phyloP scores from a whole-genome alignment of 2,888 invertebrate genomes.

The Sinhomidia bicolor region DNA sequence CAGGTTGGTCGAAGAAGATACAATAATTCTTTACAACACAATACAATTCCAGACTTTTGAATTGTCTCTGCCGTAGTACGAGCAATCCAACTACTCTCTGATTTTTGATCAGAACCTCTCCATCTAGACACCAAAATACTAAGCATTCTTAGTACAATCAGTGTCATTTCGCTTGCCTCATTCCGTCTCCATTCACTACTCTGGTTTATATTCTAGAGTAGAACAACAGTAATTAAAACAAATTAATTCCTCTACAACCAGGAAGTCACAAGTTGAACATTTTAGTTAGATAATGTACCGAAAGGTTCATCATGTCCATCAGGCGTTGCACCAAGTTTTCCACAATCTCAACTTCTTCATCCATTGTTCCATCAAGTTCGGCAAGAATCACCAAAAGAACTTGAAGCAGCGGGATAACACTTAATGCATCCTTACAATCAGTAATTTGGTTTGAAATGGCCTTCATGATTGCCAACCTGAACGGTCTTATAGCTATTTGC shows the following conservation, averaged over 20 bases:
- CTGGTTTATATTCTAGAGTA: constrained; percentile 69
- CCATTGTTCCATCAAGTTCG: constrained; percentile 78
- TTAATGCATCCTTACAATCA: constrained; percentile 75
- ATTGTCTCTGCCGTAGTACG: constrained; percentile 78
- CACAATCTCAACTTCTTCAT: constrained; percentile 77
- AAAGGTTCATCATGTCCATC: constrained; percentile 78
- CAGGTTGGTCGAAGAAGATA: constrained; percentile 78
- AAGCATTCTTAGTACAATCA: constrained; percentile 79
- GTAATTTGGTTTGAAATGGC: constrained; percentile 77
- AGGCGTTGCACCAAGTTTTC: constrained; percentile 76
- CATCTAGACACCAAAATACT: constrained; percentile 79
- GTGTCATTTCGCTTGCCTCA: constrained; percentile 77
- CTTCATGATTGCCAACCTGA: constrained; percentile 78
- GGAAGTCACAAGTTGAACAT: no score
- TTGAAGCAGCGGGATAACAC: constrained; percentile 79
- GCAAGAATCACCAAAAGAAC: constrained; percentile 79
- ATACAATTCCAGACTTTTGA: constrained; percentile 76
- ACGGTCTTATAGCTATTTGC: constrained; percentile 70
- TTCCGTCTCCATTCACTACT: constrained; percentile 77
- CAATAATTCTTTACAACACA: constrained; percentile 78
- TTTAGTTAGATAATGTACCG: constrained; percentile 52
- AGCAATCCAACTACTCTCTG: constrained; percentile 80
- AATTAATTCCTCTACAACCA: no score
- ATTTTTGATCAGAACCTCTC: constrained; percentile 77
- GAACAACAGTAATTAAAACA: not conserved